Base-by-base conservation (phyloP, 2,797 vertebrate species). In the Trachops cirrhosus region DNA sequence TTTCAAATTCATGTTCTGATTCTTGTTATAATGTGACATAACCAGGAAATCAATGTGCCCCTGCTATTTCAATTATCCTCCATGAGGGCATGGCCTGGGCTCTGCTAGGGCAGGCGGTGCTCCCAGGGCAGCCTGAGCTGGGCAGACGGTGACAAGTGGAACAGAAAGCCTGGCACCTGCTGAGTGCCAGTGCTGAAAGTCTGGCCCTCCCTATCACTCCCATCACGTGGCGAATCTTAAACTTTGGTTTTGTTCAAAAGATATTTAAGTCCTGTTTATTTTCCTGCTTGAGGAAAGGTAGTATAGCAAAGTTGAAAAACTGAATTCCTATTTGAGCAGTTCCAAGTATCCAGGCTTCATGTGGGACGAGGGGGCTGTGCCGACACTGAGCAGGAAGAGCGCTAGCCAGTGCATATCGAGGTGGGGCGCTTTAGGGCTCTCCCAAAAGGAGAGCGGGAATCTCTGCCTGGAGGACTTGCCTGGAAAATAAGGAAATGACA, bases 161-260 rank as follows among this genome's bases (percentile, higher is more conserved):
- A 77, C 54, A 26, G 26, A 68, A 37, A 39, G 37, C 71, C 96
- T 48, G 79, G 79, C 74, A 67, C 39, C 83, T 78, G 54, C 71
- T 48, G 39, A 37, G 77, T 8, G 54, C 46, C 75, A 18, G 46
- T 2, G 54, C 67, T 41, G 44, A 14, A 41, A 50, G 54, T 64
- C 92, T 87, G 75, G 91, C 78, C 89, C 59, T 89, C 89, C 68
- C 91, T 46, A 44, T 86, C 59, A 70, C 68, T 68, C 62, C 68
- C 8, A 39, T 75, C 90, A 67, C 4, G 64, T 50, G 80, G 84
- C 68, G 71, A 79, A 90, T 74, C 94, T 95, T 85, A 88, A 94
- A 95, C 97, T 97, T 97, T 97, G 97, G 97, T 97, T 97, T 96
- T 94, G 37, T 92, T 90, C 89, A 75, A 90, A 96, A 86, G 91